phyloP scores from a whole-genome alignment of 2,888 invertebrate genomes.

The Acleris cristana region DNA sequence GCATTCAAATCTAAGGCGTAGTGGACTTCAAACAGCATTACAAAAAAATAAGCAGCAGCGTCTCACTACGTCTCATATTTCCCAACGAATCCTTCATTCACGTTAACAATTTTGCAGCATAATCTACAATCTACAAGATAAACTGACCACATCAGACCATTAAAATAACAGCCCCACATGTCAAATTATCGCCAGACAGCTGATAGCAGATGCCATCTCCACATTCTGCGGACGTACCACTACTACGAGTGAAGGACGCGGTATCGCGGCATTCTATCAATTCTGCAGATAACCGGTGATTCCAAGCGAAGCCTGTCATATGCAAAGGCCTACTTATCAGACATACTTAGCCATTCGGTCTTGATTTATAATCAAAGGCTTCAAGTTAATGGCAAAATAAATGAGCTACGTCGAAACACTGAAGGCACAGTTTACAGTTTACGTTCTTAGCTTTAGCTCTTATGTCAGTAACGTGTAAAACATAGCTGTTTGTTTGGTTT shows the following conservation, averaged over 20 bases:
- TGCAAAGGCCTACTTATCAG: background rate
- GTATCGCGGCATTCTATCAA: slow-evolving; percentile 54
- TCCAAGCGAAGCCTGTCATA: slow-evolving; percentile 34
- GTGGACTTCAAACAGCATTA: too few species aligned
- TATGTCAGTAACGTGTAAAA: background rate
- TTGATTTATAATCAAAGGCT: background rate
- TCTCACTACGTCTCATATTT: background rate
- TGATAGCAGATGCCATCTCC: slow-evolving; percentile 62
- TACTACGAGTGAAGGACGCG: slow-evolving; percentile 57
- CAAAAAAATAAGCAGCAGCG: too few species aligned
- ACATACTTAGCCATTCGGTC: slow-evolving; percentile 4
- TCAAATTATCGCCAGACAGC: slow-evolving; percentile 62
- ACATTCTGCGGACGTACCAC: slow-evolving; percentile 56
- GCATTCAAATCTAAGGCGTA: too few species aligned
- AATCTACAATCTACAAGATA: background rate
- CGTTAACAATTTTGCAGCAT: background rate
- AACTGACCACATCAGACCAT: slow-evolving; percentile 18
- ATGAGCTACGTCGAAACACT: background rate
- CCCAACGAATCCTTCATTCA: background rate
- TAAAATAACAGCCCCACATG: slow-evolving; percentile 44
- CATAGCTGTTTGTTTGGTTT: slow-evolving; percentile 1
- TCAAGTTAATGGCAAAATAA: background rate
- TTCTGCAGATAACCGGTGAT: slow-evolving; percentile 44
- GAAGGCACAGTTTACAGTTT: background rate
- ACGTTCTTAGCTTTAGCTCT: background rate